Conservation (phyloP, 2,113 vertebrate species). For the Alligator sinensis region DNA sequence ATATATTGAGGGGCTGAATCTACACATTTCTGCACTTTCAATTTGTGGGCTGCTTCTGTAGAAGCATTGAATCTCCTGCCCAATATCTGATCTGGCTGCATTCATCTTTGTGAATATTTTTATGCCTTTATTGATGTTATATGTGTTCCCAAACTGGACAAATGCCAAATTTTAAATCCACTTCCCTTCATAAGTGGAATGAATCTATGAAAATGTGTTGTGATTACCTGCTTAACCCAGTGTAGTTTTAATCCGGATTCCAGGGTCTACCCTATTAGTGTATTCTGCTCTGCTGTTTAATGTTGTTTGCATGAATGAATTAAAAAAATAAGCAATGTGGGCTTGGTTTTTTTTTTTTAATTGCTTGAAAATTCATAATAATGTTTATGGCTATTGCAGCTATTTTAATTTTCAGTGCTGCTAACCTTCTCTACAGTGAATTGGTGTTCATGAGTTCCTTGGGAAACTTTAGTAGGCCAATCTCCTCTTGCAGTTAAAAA, state of each 20-base stretch:
- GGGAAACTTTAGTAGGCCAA: not conserved
- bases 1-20: not conserved
- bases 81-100: not conserved
- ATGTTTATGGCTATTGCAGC: slow-evolving; percentile 11
- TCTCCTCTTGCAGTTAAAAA: not conserved
- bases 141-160: not conserved
- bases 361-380: slow-evolving; percentile 51
- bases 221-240: not conserved
- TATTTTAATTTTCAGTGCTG: slow-evolving; percentile 37
- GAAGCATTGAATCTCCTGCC: not conserved
- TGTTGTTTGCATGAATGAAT: not conserved
- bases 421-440: slow-evolving; percentile 15
- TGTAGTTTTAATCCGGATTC: not conserved
- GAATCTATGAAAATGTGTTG: not conserved
- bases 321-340: not conserved
- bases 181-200: not conserved
- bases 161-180: not conserved
- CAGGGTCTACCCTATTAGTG: not conserved
- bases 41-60: not conserved
- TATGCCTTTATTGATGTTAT: not conserved
- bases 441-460: slow-evolving; percentile 28
- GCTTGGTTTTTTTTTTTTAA: slow-evolving; percentile 18
- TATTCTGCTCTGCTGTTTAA: slow-evolving; percentile 4
- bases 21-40: not conserved
- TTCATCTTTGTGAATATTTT: not conserved